These are phyloP conservation scores for Oreochromis niloticus DNA, from an alignment of 2,113 vertebrate genomes.

Conservation along the genomic window DNA sequence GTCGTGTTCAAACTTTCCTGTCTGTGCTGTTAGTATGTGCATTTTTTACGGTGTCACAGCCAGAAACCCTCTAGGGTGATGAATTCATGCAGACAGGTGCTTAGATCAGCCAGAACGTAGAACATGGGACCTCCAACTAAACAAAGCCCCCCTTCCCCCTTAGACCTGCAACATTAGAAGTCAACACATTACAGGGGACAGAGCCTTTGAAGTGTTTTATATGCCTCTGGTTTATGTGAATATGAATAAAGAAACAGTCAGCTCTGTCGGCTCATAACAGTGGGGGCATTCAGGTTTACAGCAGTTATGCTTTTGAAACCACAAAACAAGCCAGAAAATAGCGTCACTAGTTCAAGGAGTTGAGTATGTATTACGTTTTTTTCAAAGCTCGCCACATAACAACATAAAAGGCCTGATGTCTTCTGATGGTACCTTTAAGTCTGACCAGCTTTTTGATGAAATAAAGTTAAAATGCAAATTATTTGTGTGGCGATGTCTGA, in stretches of 20 bases:
- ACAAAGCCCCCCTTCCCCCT: neutral
- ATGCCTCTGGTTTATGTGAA: slow-evolving; percentile 52
- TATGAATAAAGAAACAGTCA: slow-evolving; percentile 45
- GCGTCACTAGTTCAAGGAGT: neutral
- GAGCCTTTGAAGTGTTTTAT: slow-evolving; percentile 58
- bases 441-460: neutral
- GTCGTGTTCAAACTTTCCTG: slow-evolving; percentile 11
- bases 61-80: slow-evolving; percentile 14
- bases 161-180: slow-evolving; percentile 18
- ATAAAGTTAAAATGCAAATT: neutral
- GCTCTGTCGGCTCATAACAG: slow-evolving; percentile 19
- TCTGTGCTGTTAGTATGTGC: slow-evolving; percentile 13
- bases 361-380: neutral
- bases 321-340: neutral
- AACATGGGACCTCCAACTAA: slow-evolving; percentile 37
- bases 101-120: slow-evolving; percentile 42
- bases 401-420: neutral
- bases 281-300: slow-evolving; percentile 1
- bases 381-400: neutral
- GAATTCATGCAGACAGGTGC: slow-evolving; percentile 53
- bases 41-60: neutral
- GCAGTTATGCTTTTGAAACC: neutral
- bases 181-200: slow-evolving; percentile 21
- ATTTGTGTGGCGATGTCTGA: neutral
- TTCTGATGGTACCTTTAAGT: neutral